phyloP scores from a whole-genome alignment of 2,797 vertebrate genomes.

The Phylloscopus collybita region DNA sequence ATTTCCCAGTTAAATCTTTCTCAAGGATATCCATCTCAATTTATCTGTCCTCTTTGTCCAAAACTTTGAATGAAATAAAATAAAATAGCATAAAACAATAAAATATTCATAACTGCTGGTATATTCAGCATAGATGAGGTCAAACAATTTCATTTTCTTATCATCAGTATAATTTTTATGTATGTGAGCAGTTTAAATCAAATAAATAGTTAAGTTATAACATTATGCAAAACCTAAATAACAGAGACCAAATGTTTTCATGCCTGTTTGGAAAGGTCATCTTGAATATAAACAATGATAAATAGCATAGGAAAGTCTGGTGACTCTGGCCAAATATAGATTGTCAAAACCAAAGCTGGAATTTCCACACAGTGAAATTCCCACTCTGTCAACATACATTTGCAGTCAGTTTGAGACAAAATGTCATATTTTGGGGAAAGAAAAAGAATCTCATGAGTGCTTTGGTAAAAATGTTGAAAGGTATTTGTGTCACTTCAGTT shows the following conservation, averaged over 20 bases:
- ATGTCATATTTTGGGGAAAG: not conserved
- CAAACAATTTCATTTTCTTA: not conserved
- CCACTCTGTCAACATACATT: not conserved
- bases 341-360: not conserved
- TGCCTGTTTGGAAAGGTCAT: constrained; percentile 1
- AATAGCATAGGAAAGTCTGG: not conserved
- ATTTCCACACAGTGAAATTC: not conserved
- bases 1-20: not conserved
- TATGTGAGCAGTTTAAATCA: not conserved
- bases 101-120: not conserved
- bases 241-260: constrained; percentile 5
- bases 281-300: not conserved
- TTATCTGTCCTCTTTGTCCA: not conserved
- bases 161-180: not conserved
- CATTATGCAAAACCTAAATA: not conserved
- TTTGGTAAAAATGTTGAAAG: not conserved
- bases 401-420: not conserved
- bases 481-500: not conserved
- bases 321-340: not conserved
- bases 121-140: not conserved
- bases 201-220: not conserved
- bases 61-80: not conserved
- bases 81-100: not conserved
- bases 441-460: not conserved
- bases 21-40: not conserved